Base-by-base conservation (phyloP, 1,140 invertebrate species). In the Episyrphus balteatus region DNA sequence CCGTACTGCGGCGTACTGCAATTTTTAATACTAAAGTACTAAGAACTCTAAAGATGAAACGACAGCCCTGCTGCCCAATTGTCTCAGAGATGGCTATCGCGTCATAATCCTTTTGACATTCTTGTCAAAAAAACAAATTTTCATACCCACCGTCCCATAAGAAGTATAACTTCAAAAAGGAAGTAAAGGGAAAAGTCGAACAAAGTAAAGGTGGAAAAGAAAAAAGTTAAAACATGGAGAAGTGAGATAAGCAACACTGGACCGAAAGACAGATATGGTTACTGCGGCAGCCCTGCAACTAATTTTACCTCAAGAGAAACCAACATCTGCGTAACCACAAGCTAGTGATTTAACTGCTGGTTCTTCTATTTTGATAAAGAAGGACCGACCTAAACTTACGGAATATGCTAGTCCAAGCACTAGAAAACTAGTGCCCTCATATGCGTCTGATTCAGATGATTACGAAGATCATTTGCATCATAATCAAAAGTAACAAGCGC, bases 211-310 rank as follows among this genome's bases (percentile, higher is more conserved):
- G 91, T 95, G 13, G 95, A 94, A 1, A 96, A 97, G 62, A 95
- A 96, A 70, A 97, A 98, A 56, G 93, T 92, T 0, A 97, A 97
- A 72, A 93, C 59, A 93, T 93, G 90, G 88, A 91, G 57, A 82
- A 66, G 58, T 99, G 96, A 96, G 95, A 95, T 0, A 93, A 97
- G 62, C 92, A 89, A n/a, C n/a, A 7, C 72, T 97, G 44, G 98
- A 98, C 70, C 92, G 96, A 61, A 92, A 94, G 71, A 98, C 98
- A 70, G 91, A 97, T 57, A 84, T 62, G 36, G 61, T 55, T 5
- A 49, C 50, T 0, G 59, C 65, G 10, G 59, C 63, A 9, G 62
- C 55, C 14, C 59, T 53, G 17, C 59, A 62, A 30, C 56, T 55
- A 13, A 59, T 61, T 19, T 30, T 56, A 12, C 39, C 51, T 2